Base-by-base conservation (phyloP, 2,797 vertebrate genomes). In the Cynodonichthys magdalenae region DNA sequence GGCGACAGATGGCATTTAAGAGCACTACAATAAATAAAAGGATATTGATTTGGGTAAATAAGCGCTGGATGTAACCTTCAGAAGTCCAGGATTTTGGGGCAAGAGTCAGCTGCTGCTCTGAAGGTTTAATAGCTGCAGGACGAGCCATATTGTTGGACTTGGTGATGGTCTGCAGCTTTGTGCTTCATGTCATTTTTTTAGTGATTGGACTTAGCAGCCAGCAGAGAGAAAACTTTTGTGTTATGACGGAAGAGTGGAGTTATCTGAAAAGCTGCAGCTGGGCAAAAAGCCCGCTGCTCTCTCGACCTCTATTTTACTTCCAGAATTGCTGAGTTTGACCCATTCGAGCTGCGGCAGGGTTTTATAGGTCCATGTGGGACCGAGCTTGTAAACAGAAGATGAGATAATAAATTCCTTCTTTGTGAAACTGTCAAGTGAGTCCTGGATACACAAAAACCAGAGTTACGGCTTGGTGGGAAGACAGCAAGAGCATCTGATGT, bases 271-370 rank as follows among this genome's bases (percentile, higher is more conserved):
- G 47, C 24, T 73, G 77, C 47, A 66, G 69, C 49, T 61, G 72
- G 67, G 71, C 74, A 84, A 69, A 74, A 87, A 86, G 79, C 73
- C 53, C 75, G 77, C 74, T 83, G 66, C 59, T 76, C 76, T 78
- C 54, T 79, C 77, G 71, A 85, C 79, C 82, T 81, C 71, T 78
- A 78, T 85, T 86, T 85, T 82, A 78, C 77, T 88, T 75, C 75
- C 75, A 85, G 85, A 90, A 89, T 79, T 89, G 85, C 86, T 86
- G 90, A 88, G 80, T 88, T 88, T 90, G 85, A 89, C 82, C 84
- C 63, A 56, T 51, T 45, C 62, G 55, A 54, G 74, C 75, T 83
- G 75, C 74, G 61, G 65, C 53, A 62, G 80, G 69, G 63, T 84
- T 90, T 90, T 89, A 88, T 85, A 63, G 71, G 77, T 75, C 78